Conservation (phyloP, 2,797 vertebrate genomes). For the Microctenopoma lineatum region DNA sequence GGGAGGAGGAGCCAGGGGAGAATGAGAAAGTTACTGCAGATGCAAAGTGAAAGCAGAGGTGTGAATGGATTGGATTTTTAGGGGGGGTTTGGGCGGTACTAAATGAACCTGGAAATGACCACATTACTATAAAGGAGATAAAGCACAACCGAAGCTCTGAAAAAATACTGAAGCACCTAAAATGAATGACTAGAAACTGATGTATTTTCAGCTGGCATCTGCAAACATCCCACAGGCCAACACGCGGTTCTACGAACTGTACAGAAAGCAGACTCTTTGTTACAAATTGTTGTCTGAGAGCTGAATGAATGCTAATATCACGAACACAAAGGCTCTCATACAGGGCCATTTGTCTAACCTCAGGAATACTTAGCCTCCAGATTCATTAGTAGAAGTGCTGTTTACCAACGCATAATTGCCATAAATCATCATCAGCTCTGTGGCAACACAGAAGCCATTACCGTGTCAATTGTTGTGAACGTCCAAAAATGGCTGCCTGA, state of each 20-base stretch:
- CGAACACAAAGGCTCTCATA: slow-evolving; percentile 19
- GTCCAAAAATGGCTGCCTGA: slow-evolving; percentile 51
- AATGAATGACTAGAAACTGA: too few relatives aligned
- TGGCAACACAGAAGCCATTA: slow-evolving; percentile 61
- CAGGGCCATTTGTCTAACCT: slow-evolving; percentile 9
- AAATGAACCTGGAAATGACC: slow-evolving; percentile 18
- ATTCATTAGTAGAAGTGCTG: slow-evolving; percentile 54
- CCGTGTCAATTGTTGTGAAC: slow-evolving; percentile 54
- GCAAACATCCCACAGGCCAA: neutral
- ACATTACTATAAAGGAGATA: slow-evolving; percentile 18
- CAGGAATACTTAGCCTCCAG: slow-evolving; percentile 35
- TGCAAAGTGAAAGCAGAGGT: slow-evolving; percentile 39
- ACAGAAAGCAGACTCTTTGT: neutral
- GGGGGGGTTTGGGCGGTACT: slow-evolving; percentile 7
- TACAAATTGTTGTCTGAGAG: slow-evolving; percentile 16
- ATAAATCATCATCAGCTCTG: slow-evolving; percentile 58
- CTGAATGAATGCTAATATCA: slow-evolving; percentile 16
- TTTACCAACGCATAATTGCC: slow-evolving; percentile 53
- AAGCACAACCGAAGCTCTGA: neutral
- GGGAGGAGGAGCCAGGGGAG: slow-evolving; percentile 36
- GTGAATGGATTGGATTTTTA: slow-evolving; percentile 8
- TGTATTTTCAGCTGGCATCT: too few relatives aligned
- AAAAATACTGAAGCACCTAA: too few relatives aligned
- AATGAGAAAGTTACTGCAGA: slow-evolving; percentile 41
- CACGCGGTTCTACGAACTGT: neutral